phyloP scores from a whole-genome alignment of 2,797 vertebrate species.

The Poliocrania exsul region DNA sequence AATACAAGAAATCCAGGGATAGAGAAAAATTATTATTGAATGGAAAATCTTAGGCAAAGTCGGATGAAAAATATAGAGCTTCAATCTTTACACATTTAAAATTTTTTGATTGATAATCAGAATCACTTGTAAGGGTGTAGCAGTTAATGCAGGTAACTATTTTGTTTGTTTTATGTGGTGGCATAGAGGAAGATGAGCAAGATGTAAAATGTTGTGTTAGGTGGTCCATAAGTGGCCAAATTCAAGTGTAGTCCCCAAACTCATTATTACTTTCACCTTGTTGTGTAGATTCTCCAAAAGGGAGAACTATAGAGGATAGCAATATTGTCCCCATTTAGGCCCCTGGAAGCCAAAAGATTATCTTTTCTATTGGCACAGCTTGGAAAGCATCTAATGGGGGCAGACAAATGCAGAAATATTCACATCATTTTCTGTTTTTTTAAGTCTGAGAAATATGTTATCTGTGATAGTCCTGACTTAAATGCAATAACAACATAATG shows the following conservation, averaged over 20 bases:
- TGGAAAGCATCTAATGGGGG: neutral
- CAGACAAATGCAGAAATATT: neutral
- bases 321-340: neutral
- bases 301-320: neutral
- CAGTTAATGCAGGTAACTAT: neutral
- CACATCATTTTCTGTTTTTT: neutral
- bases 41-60: neutral
- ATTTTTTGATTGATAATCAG: neutral
- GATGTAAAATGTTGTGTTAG: neutral
- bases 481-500: accelerated
- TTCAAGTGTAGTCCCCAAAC: neutral
- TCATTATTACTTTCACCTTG: neutral
- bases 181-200: accelerated
- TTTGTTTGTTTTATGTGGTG: neutral
- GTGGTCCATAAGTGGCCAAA: neutral
- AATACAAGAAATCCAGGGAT: neutral
- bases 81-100: neutral
- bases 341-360: neutral
- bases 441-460: neutral
- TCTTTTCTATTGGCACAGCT: neutral
- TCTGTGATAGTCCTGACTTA: neutral
- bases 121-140: neutral
- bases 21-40: neutral
- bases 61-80: neutral
- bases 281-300: neutral